These are phyloP conservation scores for Tor tambroides DNA, from an alignment of 2,113 vertebrate species.

Conservation along the genomic window DNA sequence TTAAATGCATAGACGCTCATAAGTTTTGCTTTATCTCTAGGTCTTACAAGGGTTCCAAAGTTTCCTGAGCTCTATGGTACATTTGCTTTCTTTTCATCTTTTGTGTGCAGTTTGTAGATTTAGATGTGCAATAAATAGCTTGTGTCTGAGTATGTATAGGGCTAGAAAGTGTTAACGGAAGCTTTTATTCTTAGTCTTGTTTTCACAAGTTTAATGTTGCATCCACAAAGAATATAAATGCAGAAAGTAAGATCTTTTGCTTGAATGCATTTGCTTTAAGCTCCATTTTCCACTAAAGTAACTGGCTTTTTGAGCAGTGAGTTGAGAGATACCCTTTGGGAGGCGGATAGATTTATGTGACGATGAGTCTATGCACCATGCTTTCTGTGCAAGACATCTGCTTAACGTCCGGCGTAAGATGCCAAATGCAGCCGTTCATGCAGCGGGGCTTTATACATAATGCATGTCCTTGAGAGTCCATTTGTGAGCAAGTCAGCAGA, in stretches of 20 bases:
- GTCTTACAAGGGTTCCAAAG: slow-evolving; percentile 72
- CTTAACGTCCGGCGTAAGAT: slow-evolving; percentile 47
- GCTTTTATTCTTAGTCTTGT: neutral
- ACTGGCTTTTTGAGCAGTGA: neutral
- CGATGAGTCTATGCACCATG: slow-evolving; percentile 29
- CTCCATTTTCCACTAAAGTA: slow-evolving; percentile 36
- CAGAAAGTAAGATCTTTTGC: slow-evolving; percentile 22
- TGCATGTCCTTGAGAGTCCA: slow-evolving; percentile 53
- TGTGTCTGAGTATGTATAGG: slow-evolving; percentile 7
- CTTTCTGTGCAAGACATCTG: slow-evolving; percentile 45
- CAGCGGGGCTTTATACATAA: slow-evolving; percentile 57
- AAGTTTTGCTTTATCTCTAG: slow-evolving; percentile 58
- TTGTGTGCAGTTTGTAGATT: slow-evolving; percentile 3
- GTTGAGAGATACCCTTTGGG: slow-evolving; percentile 22
- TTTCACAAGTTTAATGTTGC: slow-evolving; percentile 3
- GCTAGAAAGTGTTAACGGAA: neutral
- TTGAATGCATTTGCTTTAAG: slow-evolving; percentile 36
- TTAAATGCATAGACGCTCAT: neutral
- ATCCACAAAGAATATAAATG: neutral
- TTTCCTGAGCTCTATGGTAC: slow-evolving; percentile 74
- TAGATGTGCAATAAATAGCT: slow-evolving; percentile 24
- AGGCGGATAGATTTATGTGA: slow-evolving; percentile 39
- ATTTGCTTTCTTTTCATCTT: slow-evolving; percentile 32
- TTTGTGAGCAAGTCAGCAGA: slow-evolving; percentile 51
- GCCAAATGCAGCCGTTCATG: slow-evolving; percentile 35